These are phyloP conservation scores for Perdita meconis DNA, from an alignment of 2,888 invertebrate species.

Conservation along the genomic window DNA sequence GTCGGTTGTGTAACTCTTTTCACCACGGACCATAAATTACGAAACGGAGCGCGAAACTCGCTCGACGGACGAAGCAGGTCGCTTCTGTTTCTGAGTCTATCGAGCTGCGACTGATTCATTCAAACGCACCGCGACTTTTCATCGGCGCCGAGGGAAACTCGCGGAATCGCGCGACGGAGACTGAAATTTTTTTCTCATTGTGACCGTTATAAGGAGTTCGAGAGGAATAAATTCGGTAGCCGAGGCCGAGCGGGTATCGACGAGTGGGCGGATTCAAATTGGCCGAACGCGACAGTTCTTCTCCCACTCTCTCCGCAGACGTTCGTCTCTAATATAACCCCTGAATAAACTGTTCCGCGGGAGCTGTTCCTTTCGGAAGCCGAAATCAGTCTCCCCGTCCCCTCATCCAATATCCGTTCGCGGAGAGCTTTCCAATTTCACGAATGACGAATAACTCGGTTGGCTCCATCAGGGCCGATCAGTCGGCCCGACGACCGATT, in stretches of 20 bases:
- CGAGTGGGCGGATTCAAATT: background rate
- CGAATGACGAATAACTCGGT: constrained; percentile 72
- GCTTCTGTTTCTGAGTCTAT: background rate
- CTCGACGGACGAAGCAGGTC: background rate
- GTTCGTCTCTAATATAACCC: constrained; percentile 36
- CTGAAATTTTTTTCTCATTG: too few species aligned
- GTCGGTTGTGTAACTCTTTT: constrained; percentile 50
- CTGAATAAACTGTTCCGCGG: constrained; percentile 10
- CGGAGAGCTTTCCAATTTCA: constrained; percentile 72
- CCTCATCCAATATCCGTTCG: constrained; percentile 69
- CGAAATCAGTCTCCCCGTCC: constrained; percentile 43
- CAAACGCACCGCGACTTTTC: background rate
- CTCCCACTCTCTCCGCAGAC: background rate
- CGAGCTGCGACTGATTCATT: constrained; percentile 19
- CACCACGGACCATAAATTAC: constrained; percentile 29
- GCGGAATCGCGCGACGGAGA: too few species aligned
- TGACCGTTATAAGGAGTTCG: too few species aligned
- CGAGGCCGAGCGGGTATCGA: background rate
- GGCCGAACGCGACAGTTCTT: constrained; percentile 1
- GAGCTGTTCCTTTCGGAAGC: constrained; percentile 29
- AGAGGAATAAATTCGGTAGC: too few species aligned
- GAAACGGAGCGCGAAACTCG: constrained; percentile 4
- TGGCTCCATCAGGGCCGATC: constrained; percentile 61
- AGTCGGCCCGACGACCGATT: constrained; percentile 46
- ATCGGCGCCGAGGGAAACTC: too few species aligned